Base-by-base conservation (phyloP, 92 coral and sea anemone genomes). In the Epizoanthus illoricatus region DNA sequence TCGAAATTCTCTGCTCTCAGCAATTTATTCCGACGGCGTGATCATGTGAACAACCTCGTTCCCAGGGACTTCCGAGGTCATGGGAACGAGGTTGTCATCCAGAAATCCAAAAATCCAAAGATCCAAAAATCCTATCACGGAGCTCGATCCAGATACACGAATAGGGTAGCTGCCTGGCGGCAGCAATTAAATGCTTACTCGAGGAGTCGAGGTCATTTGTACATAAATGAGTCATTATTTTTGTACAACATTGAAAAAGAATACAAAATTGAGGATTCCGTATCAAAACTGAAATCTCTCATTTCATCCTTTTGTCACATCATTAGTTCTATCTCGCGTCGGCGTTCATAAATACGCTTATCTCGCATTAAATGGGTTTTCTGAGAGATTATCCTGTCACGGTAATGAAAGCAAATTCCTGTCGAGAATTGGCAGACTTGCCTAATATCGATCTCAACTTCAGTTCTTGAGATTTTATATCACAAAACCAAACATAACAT, bases 391-490 rank as follows among this genome's bases (percentile, higher is more conserved):
- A 13, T 13, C 58, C 56, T 43, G 54, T 78, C 82, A 43, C 7
- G 82, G 23, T 10, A 45, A 19, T 78, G 28, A 62, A 42, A 78
- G 82, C 82, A 8, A 78, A 63, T 78, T 78, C 82, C 71, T 11
- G 24, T 78, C 82, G 64, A 78, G 61, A 78, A 64, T 41, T 63
- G 71, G 47, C 72, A 63, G 21, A 20, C 45, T 12, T 23, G n/a
- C 36, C 80, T 15, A 5, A 20, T 74, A 43, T 78, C 71, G 71
- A 63, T 63, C 20, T 15, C 42, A 40, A 63, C 56, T 63, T 42
- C 36, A 28, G 36, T 28, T 63, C 33, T 13, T 62, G 82, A 70
- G 82, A 10, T 1, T 52, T 28, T 52, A 19, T 59, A 78, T 78
- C 61, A 19, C 61, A 45, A 76, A 61, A 52, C 39, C 41, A 76